These are phyloP conservation scores for Odiellus spinosus DNA, from an alignment of 2,888 invertebrate genomes.

Conservation along the genomic window DNA sequence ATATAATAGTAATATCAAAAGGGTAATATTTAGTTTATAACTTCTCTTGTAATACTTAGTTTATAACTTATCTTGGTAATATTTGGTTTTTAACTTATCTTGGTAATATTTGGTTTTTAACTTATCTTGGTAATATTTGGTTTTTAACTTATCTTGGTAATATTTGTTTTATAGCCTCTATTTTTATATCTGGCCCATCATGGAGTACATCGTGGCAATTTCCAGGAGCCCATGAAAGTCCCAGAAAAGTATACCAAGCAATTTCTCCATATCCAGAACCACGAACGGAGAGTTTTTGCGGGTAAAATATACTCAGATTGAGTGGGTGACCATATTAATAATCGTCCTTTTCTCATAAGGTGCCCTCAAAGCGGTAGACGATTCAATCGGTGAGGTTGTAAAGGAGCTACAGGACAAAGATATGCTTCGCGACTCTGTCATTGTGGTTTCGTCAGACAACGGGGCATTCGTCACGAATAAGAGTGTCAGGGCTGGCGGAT, in stretches of 20 bases:
- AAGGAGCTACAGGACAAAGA: constrained; percentile 45
- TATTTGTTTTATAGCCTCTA: constrained; percentile 50
- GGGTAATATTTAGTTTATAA: too few species aligned
- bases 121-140: too few species aligned
- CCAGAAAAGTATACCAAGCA: constrained; percentile 50
- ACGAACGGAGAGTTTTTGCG: constrained; percentile 42
- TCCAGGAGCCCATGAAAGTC: constrained; percentile 62
- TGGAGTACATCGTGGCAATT: constrained; percentile 77
- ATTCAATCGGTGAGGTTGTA: constrained; percentile 62
- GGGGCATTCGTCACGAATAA: constrained; percentile 44
- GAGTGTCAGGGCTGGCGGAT: constrained; percentile 42
- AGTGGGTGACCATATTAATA: too few species aligned
- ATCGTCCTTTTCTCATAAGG: too few species aligned
- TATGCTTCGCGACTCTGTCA: constrained; percentile 61
- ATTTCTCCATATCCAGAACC: constrained; percentile 50
- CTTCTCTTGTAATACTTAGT: too few species aligned
- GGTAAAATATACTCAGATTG: too few species aligned
- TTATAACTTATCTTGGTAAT: too few species aligned
- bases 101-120: too few species aligned
- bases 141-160: too few species aligned
- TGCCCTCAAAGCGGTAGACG: constrained; percentile 67
- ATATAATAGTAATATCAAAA: too few species aligned
- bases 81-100: too few species aligned
- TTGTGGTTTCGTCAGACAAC: constrained; percentile 75
- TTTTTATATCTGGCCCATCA: constrained; percentile 76